Evolutionary conservation across 2,888 invertebrate species (phyloP).

Genomic region (Dicyrtomina minuta): DNA sequence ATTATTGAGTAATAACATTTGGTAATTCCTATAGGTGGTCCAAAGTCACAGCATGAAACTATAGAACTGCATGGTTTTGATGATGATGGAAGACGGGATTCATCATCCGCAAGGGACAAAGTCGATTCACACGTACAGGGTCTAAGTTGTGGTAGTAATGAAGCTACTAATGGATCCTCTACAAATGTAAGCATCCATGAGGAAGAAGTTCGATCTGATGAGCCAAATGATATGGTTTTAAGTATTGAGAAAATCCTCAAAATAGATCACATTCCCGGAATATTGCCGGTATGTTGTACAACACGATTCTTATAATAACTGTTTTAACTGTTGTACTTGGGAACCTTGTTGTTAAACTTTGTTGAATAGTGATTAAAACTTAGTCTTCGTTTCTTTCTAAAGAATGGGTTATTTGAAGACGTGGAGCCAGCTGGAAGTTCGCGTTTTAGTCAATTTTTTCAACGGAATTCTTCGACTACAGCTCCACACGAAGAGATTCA

Average conservation of each 20-base stretch:
- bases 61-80: slow-evolving; percentile 93
- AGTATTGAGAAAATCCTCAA: slow-evolving; percentile 84
- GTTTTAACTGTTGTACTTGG: neutral
- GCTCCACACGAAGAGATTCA: slow-evolving; percentile 27
- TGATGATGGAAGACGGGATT: slow-evolving; percentile 58
- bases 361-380: neutral
- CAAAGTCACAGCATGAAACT: slow-evolving; percentile 85
- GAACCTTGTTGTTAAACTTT: neutral
- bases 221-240: slow-evolving; percentile 36
- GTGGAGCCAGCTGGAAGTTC: slow-evolving; percentile 58
- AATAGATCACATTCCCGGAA: slow-evolving; percentile 72
- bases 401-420: slow-evolving; percentile 66
- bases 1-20: neutral
- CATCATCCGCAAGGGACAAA: neutral
- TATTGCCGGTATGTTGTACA: slow-evolving; percentile 71
- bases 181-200: slow-evolving; percentile 21
- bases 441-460: slow-evolving; percentile 67
- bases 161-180: slow-evolving; percentile 7
- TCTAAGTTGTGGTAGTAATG: neutral
- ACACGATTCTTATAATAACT: too few relatives aligned
- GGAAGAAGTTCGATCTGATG: slow-evolving; percentile 20
- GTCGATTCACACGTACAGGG: neutral
- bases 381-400: slow-evolving; percentile 44
- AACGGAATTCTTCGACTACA: slow-evolving; percentile 64
- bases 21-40: slow-evolving; percentile 67